phyloP scores from a whole-genome alignment of 2,888 invertebrate species.

The Hyposoter dolosus region DNA sequence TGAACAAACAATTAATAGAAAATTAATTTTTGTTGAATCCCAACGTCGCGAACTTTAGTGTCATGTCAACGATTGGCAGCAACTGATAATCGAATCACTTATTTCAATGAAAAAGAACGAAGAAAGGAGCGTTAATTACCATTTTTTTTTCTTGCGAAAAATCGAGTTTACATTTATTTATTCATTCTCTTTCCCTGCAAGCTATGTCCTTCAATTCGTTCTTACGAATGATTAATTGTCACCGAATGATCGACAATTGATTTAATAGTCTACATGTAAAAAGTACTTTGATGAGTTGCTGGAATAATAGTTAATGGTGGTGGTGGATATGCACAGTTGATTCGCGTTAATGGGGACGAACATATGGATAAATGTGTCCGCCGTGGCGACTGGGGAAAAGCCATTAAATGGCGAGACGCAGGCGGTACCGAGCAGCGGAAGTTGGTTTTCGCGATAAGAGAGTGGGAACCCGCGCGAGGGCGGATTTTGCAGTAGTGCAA shows the following conservation, averaged over 20 bases:
- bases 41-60: too few species aligned
- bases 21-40: too few species aligned
- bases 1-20: too few species aligned
- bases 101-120: background rate
- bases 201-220: background rate
- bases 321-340: constrained; percentile 24
- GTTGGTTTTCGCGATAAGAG: constrained; percentile 72
- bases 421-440: constrained; percentile 68
- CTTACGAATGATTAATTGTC: background rate
- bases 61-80: background rate
- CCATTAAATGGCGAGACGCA: constrained; percentile 56
- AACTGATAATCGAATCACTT: background rate
- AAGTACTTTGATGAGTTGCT: background rate
- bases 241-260: background rate
- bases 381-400: constrained; percentile 14
- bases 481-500: constrained; percentile 21
- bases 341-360: constrained; percentile 60
- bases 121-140: background rate
- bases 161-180: background rate
- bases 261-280: background rate
- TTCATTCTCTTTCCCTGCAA: background rate
- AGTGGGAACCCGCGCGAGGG: constrained; percentile 48
- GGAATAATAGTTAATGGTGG: background rate
- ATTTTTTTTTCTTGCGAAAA: background rate
- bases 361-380: background rate